Percentiles rank a stretch among this genome's conserved stretches.
These are phyloP conservation scores for Dufourea novaeangliae DNA, from an alignment of 1,140 invertebrate genomes.

Conservation along the genomic window DNA sequence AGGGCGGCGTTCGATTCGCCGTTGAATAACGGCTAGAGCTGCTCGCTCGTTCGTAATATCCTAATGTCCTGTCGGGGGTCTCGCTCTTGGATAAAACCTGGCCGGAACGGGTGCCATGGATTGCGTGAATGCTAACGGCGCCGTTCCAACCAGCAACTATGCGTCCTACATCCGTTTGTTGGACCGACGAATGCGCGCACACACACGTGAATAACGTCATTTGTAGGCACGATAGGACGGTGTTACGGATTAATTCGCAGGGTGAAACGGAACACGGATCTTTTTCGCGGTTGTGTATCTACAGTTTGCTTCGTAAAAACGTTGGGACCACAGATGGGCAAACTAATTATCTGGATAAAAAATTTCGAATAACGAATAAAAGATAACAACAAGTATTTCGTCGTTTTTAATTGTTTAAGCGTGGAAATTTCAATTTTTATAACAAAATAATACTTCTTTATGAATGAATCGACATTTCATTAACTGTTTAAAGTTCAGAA, in stretches of 20 bases:
- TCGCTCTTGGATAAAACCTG: conserved; percentile 27
- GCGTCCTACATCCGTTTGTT: conserved; percentile 36
- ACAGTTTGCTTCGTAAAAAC: too few relatives aligned
- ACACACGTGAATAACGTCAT: conserved; percentile 19
- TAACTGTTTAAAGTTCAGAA: too few relatives aligned
- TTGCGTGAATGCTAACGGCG: conserved; percentile 24
- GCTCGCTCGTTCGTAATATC: conserved; percentile 52
- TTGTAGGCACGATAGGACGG: neutral
- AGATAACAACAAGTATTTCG: too few relatives aligned
- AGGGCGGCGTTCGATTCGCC: conserved; percentile 19
- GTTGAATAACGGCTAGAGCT: conserved; percentile 31
- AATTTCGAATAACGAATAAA: too few relatives aligned
- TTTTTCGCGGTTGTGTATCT: too few relatives aligned
- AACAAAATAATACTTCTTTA: too few relatives aligned
- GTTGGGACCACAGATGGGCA: too few relatives aligned
- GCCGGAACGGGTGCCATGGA: conserved; percentile 1
- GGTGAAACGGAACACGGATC: neutral
- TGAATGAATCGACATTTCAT: too few relatives aligned
- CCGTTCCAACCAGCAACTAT: neutral
- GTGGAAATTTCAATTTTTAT: too few relatives aligned
- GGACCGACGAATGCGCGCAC: conserved; percentile 19
- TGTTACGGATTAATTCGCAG: neutral
- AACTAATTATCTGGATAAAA: too few relatives aligned
- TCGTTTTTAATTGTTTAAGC: too few relatives aligned
- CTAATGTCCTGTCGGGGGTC: conserved; percentile 55